Evolutionary conservation across 2,888 invertebrate genomes (phyloP).

Genomic region (Agriotes lineatus): DNA sequence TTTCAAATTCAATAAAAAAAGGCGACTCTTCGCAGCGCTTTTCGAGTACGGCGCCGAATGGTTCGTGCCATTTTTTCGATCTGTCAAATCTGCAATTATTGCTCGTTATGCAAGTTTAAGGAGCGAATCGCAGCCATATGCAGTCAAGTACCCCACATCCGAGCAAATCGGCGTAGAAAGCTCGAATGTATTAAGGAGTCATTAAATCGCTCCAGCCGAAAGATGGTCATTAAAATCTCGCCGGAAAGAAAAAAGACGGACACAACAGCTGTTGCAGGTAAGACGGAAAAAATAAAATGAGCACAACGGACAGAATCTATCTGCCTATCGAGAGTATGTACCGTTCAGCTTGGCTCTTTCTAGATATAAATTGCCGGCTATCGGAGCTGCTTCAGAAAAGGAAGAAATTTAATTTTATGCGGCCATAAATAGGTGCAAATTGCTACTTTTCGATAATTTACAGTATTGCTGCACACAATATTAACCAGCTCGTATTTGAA

Average conservation of each 20-base stretch:
- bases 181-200: slow-evolving; percentile 11
- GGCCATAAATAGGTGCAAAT: slow-evolving; percentile 21
- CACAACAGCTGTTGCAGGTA: slow-evolving; percentile 19
- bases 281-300: slow-evolving; percentile 12
- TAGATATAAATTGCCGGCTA: slow-evolving; percentile 1
- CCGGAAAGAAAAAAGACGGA: neutral
- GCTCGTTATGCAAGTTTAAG: slow-evolving; percentile 2
- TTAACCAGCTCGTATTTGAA: neutral
- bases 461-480: neutral
- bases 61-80: neutral
- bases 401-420: slow-evolving; percentile 17
- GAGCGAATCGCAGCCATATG: neutral
- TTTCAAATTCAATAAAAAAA: no score
- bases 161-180: slow-evolving; percentile 10
- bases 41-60: no score
- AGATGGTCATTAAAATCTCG: slow-evolving; percentile 7
- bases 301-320: slow-evolving; percentile 15
- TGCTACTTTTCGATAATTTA: slow-evolving; percentile 18
- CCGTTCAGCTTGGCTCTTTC: slow-evolving; percentile 18
- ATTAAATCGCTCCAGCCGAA: neutral
- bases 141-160: neutral
- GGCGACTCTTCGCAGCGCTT: no score
- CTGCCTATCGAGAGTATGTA: slow-evolving; percentile 7
- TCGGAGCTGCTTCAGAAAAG: neutral
- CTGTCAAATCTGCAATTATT: neutral